These are phyloP conservation scores for Glossosoma conforme DNA, from an alignment of 1,140 invertebrate species.

Conservation along the genomic window DNA sequence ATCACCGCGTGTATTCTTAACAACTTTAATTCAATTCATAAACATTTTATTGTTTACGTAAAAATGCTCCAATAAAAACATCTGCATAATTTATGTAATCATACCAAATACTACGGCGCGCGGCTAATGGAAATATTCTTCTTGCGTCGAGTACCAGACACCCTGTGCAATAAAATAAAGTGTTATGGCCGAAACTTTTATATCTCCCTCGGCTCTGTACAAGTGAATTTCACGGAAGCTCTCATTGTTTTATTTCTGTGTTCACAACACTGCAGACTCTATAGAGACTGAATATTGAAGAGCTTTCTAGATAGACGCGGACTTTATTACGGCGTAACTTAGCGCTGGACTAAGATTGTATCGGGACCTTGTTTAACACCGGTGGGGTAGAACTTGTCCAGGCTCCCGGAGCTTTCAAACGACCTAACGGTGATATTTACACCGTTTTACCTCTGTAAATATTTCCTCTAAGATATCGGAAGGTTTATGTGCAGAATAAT, in stretches of 20 bases:
- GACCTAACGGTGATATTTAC: too few relatives aligned
- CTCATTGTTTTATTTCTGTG: slow-evolving; percentile 22
- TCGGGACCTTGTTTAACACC: not conserved
- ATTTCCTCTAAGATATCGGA: too few relatives aligned
- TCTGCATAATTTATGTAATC: slow-evolving; percentile 30
- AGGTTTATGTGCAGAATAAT: too few relatives aligned
- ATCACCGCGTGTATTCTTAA: too few relatives aligned
- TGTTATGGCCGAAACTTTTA: slow-evolving; percentile 27
- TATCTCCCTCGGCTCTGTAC: slow-evolving; percentile 15
- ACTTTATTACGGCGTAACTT: slow-evolving; percentile 6
- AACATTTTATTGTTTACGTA: slow-evolving; percentile 10
- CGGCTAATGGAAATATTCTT: slow-evolving; percentile 20
- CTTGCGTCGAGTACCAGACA: slow-evolving; percentile 16
- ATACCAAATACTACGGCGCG: slow-evolving; percentile 17
- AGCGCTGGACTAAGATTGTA: not conserved
- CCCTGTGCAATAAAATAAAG: slow-evolving; percentile 29
- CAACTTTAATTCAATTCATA: too few relatives aligned
- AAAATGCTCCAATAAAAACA: slow-evolving; percentile 22
- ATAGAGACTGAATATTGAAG: slow-evolving; percentile 6
- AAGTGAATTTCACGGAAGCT: slow-evolving; percentile 24
- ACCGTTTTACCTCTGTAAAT: too few relatives aligned
- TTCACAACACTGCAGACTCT: slow-evolving; percentile 3
- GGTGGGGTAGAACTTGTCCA: too few relatives aligned
- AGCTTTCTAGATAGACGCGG: not conserved
- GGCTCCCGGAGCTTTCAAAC: too few relatives aligned